phyloP scores from a whole-genome alignment of 2,113 vertebrate species.

The Petaurus breviceps region DNA sequence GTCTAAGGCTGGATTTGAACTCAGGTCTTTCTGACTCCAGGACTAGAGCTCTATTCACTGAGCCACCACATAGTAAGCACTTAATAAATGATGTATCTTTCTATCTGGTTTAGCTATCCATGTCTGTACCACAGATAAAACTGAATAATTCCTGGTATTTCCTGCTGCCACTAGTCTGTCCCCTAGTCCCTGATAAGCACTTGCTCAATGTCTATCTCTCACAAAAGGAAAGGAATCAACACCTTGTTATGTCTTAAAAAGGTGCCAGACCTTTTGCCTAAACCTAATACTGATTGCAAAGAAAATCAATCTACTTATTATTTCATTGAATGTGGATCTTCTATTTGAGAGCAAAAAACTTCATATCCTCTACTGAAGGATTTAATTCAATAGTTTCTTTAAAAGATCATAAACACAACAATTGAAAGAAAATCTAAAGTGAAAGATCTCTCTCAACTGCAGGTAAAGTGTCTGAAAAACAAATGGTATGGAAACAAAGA shows the following conservation, averaged over 20 bases:
- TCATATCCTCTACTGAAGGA: neutral
- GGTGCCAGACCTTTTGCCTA: neutral
- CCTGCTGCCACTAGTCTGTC: neutral
- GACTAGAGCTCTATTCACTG: no score
- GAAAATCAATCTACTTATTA: constrained; percentile 41
- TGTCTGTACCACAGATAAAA: neutral
- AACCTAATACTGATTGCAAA: neutral
- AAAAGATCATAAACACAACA: constrained; percentile 15
- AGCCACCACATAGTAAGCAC: neutral
- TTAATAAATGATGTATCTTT: neutral
- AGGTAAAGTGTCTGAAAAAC: neutral
- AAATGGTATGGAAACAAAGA: constrained; percentile 6
- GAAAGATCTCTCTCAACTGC: neutral
- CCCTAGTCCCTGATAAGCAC: neutral
- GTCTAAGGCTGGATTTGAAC: no score
- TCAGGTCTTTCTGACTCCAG: no score
- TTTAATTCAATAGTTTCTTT: constrained; percentile 1
- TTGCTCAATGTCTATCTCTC: neutral
- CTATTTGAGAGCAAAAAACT: constrained; percentile 25
- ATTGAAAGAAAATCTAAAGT: constrained; percentile 33
- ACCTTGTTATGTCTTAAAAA: neutral
- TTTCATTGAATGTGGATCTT: constrained; percentile 29
- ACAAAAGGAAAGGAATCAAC: neutral
- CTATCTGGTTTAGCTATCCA: neutral
- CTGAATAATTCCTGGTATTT: neutral